Percentiles rank a stretch among this genome's conserved stretches.
phyloP scores from a whole-genome alignment of 64 coral and sea anemone species.

The Montipora cactus region DNA sequence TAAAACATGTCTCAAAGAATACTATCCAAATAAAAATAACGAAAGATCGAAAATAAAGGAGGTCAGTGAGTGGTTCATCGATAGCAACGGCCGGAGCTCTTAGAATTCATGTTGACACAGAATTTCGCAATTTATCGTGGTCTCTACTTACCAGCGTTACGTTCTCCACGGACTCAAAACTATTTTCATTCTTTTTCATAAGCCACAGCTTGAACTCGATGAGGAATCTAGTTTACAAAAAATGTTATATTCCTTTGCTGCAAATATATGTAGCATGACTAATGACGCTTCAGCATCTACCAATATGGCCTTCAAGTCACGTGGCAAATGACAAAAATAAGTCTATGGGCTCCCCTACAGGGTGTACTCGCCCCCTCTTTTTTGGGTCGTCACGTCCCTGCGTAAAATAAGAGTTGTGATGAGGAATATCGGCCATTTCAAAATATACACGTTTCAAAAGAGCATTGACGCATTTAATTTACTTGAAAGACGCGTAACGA shows the following conservation, averaged over 20 bases:
- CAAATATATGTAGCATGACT: background rate
- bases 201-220: background rate
- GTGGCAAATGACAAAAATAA: too few species aligned
- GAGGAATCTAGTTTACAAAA: background rate
- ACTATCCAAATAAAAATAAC: background rate
- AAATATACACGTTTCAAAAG: too few species aligned
- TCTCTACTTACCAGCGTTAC: background rate
- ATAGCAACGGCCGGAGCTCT: background rate
- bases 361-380: too few species aligned
- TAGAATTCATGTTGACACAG: background rate
- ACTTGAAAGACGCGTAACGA: too few species aligned
- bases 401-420: too few species aligned
- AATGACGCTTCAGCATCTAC: background rate
- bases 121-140: background rate
- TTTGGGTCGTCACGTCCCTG: too few species aligned
- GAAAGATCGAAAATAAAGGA: background rate
- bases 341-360: too few species aligned
- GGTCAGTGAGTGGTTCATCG: background rate
- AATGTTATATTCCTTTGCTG: background rate
- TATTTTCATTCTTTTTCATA: background rate
- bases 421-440: too few species aligned
- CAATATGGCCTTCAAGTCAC: constrained; percentile 17
- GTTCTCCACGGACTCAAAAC: background rate
- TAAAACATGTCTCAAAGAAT: background rate
- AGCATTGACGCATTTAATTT: too few species aligned